These are phyloP conservation scores for Mastomys coucha DNA, from an alignment of 2,113 vertebrate genomes.

Conservation along the genomic window DNA sequence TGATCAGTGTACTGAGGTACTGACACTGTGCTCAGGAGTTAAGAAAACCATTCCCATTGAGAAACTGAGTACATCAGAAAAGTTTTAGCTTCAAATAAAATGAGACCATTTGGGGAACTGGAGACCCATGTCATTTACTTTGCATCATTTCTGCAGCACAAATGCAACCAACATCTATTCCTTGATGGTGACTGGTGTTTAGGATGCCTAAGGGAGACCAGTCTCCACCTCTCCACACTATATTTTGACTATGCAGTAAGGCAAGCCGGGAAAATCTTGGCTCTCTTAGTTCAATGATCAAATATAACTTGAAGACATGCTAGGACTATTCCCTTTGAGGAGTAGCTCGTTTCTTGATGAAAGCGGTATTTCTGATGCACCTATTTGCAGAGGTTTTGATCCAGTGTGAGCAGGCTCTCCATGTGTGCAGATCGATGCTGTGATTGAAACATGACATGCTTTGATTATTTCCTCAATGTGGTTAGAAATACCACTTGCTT, in stretches of 20 bases:
- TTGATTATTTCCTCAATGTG: background rate
- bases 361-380: slow-evolving; percentile 26
- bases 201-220: background rate
- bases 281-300: slow-evolving; percentile 8
- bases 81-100: background rate
- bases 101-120: slow-evolving; percentile 9
- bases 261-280: background rate
- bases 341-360: background rate
- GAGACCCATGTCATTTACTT: background rate
- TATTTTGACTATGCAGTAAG: background rate
- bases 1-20: background rate
- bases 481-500: background rate
- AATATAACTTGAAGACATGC: slow-evolving; percentile 11
- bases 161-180: slow-evolving; percentile 63
- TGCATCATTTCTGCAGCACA: slow-evolving; percentile 42
- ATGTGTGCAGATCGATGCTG: background rate
- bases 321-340: background rate
- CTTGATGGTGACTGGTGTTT: slow-evolving; percentile 51
- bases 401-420: background rate
- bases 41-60: background rate
- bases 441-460: background rate
- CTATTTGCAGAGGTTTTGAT: background rate
- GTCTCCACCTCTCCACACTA: background rate
- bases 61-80: background rate
- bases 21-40: background rate